Evolutionary conservation across 2,113 vertebrate genomes (phyloP).

Genomic region (Azemiops feae): DNA sequence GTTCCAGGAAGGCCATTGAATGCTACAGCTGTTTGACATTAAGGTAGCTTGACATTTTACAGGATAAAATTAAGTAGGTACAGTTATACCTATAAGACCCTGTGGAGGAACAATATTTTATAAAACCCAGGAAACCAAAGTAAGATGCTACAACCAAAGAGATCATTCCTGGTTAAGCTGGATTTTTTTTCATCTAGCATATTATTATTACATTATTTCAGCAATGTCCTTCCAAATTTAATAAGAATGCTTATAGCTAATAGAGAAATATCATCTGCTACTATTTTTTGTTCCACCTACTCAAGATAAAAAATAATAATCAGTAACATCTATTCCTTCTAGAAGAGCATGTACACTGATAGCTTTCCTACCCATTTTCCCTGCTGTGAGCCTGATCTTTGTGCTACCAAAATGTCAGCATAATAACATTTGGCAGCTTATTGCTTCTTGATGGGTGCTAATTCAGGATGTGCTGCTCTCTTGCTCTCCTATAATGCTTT

Average conservation of each 20-base stretch:
- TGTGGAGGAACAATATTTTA: neutral
- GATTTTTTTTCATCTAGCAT: neutral
- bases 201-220: neutral
- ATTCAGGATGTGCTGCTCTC: slow-evolving; percentile 7
- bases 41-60: neutral
- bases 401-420: slow-evolving; percentile 10
- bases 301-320: neutral
- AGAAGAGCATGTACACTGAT: neutral
- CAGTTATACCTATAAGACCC: neutral
- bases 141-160: neutral
- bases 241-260: neutral
- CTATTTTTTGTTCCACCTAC: neutral
- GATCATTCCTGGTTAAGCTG: neutral
- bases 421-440: slow-evolving; percentile 2
- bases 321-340: neutral
- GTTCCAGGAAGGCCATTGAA: neutral
- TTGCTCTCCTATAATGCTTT: slow-evolving; percentile 15
- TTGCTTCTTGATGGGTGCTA: slow-evolving; percentile 24
- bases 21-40: neutral
- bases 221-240: neutral
- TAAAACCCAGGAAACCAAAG: neutral
- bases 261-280: neutral
- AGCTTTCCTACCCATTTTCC: neutral
- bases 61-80: neutral
- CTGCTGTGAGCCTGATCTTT: neutral